Conservation (phyloP, 2,113 vertebrate species). For the Oreochromis tanganicae region DNA sequence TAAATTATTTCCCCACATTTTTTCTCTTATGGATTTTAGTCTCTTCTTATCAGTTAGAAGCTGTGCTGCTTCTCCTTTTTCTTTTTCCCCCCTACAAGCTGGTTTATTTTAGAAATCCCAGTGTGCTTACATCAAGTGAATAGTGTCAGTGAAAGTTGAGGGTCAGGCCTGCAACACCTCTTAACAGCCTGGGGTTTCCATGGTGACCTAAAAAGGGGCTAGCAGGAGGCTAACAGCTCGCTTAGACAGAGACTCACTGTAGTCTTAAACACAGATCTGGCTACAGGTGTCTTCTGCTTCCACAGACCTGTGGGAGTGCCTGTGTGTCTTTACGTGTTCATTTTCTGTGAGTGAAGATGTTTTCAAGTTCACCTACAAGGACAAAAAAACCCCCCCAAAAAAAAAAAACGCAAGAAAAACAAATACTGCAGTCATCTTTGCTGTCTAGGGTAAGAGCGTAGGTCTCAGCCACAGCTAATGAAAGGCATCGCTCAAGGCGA, state of each 20-base stretch:
- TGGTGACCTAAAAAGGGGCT: constrained; percentile 22
- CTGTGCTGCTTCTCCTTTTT: neutral
- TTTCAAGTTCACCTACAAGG: neutral
- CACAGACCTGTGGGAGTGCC: neutral
- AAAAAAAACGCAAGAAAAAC: neutral
- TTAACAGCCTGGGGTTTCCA: constrained; percentile 26
- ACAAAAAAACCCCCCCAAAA: neutral
- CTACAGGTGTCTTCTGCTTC: neutral
- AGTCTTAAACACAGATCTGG: neutral
- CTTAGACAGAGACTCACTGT: neutral
- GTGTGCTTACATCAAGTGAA: neutral
- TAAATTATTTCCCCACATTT: constrained; percentile 5
- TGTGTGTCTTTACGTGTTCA: neutral
- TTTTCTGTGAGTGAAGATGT: neutral
- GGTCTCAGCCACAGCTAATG: constrained; percentile 8
- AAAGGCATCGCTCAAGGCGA: constrained; percentile 15
- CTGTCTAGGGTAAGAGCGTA: neutral
- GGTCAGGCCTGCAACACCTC: constrained; percentile 11
- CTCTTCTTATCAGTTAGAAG: constrained; percentile 11
- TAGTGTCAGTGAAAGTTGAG: constrained; percentile 11
- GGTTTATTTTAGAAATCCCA: neutral
- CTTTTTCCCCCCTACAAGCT: neutral
- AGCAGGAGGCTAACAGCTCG: neutral
- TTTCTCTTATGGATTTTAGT: neutral
- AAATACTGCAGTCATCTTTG: neutral